Conservation (phyloP, 2,888 invertebrate genomes). For the Lysandra coridon region DNA sequence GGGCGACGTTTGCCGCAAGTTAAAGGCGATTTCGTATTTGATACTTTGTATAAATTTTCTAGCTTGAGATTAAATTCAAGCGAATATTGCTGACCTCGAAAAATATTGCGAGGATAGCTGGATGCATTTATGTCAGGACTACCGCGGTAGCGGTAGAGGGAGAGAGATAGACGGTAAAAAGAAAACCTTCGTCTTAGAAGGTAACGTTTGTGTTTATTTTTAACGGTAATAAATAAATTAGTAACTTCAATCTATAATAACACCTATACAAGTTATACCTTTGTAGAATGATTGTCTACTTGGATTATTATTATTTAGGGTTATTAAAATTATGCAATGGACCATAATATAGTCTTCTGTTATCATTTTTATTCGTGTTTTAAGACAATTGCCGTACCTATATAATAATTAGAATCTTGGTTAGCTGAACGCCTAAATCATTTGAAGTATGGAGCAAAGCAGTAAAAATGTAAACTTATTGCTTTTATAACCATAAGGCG, state of each 20-base stretch:
- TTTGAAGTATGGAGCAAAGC: neutral
- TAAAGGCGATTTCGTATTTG: constrained; percentile 34
- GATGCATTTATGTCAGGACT: too few relatives aligned
- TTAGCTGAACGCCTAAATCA: neutral
- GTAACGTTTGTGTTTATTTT: neutral
- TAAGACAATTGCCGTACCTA: too few relatives aligned
- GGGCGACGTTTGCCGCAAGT: constrained; percentile 57
- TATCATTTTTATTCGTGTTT: too few relatives aligned
- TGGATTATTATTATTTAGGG: neutral
- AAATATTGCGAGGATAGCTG: neutral
- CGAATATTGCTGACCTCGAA: neutral
- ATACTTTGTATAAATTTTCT: neutral
- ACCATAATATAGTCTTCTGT: too few relatives aligned
- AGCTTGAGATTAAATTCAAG: neutral
- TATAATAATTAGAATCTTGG: too few relatives aligned
- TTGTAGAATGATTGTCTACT: neutral
- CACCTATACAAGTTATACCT: too few relatives aligned
- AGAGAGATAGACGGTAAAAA: neutral
- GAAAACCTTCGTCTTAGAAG: neutral
- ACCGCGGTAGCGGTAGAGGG: neutral
- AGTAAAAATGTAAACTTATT: neutral
- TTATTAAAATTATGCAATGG: neutral
- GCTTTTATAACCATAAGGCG: neutral
- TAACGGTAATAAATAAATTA: too few relatives aligned
- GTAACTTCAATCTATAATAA: too few relatives aligned